Base-by-base conservation (phyloP, 2,888 invertebrate species). In the Unio delphinus region DNA sequence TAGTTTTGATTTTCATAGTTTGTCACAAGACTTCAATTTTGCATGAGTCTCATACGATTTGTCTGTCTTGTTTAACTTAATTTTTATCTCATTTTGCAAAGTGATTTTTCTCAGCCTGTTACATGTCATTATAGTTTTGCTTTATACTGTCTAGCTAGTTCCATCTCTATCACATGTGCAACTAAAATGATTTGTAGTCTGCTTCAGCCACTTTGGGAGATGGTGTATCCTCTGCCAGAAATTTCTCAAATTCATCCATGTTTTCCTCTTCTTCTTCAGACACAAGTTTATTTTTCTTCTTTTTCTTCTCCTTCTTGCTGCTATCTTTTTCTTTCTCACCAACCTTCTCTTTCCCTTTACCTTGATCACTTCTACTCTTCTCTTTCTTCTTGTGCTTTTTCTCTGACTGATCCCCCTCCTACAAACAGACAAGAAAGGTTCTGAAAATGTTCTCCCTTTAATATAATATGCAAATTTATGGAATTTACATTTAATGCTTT, bases 211-310 rank as follows among this genome's bases (percentile, higher is more conserved):
- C 64, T 23, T 69, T 45, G 45, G 45, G 30, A 20, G 65, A 26
- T 55, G 63, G 15, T 4, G 72, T 79, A 6, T 80, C 73, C 65
- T 82, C 81, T 45, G 81, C 81, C n/a, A 87, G 75, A 67, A 87
- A 87, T 59, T 82, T 81, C 72, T 87, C 87, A 58, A 87, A 74
- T 61, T 83, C 85, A 65, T 83, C 80, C 66, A 80, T 80, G 17
- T 74, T 79, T 59, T 82, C 79, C 28, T 76, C 70, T 3, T 79
- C 80, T 45, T 77, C 76, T 8, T 67, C 62, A 23, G 58, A 65
- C n/a, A 57, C 55, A 66, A 69, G 73, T n/a, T 75, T 75, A 59
- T 73, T 76, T 63, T 69, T 75, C 70, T 76, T 77, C 59, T 77
- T 75, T 59, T 79, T 81, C 64, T 81, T 78, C 30, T 72, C 67